Conservation (phyloP, 2,888 invertebrate species). For the Griposia aprilina region DNA sequence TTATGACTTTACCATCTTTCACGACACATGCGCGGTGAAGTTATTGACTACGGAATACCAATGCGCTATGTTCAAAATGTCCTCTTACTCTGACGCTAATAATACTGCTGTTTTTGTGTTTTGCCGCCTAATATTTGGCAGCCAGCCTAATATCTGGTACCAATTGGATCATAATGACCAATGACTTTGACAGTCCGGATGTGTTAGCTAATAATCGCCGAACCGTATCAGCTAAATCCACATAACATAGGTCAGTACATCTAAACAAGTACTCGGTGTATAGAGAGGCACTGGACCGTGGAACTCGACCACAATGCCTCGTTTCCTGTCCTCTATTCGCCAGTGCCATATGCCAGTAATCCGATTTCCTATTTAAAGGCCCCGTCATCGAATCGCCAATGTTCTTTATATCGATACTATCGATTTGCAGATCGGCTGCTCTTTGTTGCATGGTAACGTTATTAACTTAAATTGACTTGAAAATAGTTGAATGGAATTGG, state of each 20-base stretch:
- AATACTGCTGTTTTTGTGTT: background rate
- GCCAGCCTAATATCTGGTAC: too few relatives aligned
- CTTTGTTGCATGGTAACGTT: conserved; percentile 42
- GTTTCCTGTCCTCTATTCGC: conserved; percentile 72
- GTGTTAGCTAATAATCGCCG: conserved; percentile 51
- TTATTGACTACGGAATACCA: too few relatives aligned
- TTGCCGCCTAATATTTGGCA: background rate
- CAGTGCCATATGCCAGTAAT: conserved; percentile 71
- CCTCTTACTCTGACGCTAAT: background rate
- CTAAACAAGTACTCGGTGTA: conserved; percentile 53
- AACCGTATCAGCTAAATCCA: conserved; percentile 64
- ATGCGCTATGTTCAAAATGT: background rate
- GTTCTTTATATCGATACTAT: conserved; percentile 58
- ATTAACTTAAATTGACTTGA: conserved; percentile 31
- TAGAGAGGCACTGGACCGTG: conserved; percentile 69
- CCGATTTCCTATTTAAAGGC: conserved; percentile 69
- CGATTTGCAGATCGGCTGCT: conserved; percentile 39
- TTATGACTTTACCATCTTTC: too few relatives aligned
- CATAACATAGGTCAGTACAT: conserved; percentile 61
- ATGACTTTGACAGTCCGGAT: conserved; percentile 48
- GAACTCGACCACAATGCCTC: conserved; percentile 71
- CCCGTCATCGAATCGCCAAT: conserved; percentile 56
- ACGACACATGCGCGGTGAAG: background rate
- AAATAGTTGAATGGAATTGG: conserved; percentile 16
- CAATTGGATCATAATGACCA: conserved; percentile 22